Conservation (phyloP, 1,140 invertebrate species). For the Leptinotarsa lineolata region DNA sequence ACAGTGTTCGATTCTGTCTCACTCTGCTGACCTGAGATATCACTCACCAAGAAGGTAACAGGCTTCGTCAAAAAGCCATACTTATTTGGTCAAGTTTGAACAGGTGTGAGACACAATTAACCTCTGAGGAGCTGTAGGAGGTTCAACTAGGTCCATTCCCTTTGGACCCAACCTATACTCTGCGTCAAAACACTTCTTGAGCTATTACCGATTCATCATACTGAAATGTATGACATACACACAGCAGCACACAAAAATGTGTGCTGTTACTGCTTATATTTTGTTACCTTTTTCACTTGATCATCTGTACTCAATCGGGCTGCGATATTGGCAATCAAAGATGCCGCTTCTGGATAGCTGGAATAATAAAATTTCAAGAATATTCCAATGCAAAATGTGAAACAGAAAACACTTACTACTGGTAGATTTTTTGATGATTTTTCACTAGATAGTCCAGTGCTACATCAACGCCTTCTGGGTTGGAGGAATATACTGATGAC, state of each 20-base stretch:
- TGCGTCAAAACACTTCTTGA: too few species aligned
- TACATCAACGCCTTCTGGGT: constrained; percentile 56
- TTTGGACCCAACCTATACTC: too few species aligned
- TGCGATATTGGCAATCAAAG: neutral
- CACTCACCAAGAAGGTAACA: too few species aligned
- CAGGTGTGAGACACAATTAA: too few species aligned
- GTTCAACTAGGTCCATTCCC: too few species aligned
- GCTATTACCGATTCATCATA: neutral
- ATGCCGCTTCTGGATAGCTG: neutral
- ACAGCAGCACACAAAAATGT: neutral
- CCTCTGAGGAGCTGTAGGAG: too few species aligned
- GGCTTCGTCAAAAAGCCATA: too few species aligned
- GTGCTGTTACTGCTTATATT: neutral
- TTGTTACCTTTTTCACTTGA: constrained; percentile 7
- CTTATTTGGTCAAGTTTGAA: too few species aligned
- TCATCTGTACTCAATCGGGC: neutral
- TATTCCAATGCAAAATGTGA: neutral
- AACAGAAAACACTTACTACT: neutral
- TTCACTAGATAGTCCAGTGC: constrained; percentile 57
- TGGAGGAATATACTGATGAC: constrained; percentile 53
- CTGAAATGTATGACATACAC: neutral
- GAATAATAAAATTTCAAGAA: neutral
- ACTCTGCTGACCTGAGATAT: too few species aligned
- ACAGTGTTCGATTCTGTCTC: too few species aligned
- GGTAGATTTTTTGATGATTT: constrained; percentile 21